Base-by-base conservation (phyloP, 2,888 invertebrate genomes). In the Agrotis clavis region DNA sequence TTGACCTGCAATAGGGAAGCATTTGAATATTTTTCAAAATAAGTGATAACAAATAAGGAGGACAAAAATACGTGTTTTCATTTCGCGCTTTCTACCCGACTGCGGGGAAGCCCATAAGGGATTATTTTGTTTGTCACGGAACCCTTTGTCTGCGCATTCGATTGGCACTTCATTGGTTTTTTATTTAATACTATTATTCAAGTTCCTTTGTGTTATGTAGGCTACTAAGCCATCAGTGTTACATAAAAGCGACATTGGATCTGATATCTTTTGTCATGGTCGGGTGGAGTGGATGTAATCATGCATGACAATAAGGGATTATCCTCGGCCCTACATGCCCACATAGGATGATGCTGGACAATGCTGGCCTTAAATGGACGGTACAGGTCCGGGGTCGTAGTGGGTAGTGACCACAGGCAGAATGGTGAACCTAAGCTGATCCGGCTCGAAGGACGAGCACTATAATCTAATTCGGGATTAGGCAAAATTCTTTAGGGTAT, bases 291-390 rank as follows among this genome's bases (percentile, higher is more conserved):
- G 73, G 41, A 62, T 62, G 61, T 79, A 71, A 75, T 79, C 74
- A 59, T 51, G 73, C 73, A 62, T 72, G 62, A 79, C 79, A 79
- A 72, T 74, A 79, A 54, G 61, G 73, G 74, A 79, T 75, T 75
- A 75, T 73, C 51, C 56, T 59, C 61, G 47, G 57, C 18, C 57
- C 56, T 47, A 57, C 48, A 41, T 41, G 41, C 41, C 41, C 41
- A 47, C 9, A 16, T 62, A 57, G 56, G 19, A 14, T 19, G 45
- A 47, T 57, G 35, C 25, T 79, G 79, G 47, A 79, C 73, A 62
- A 75, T 62, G 47, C 35, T 71, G 47, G 51, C 47, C 21, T 57
- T 57, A 57, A 78, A 57, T 51, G 35, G 47, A 25, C 19, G 77
- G 13, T 57, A 47, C 51, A 35, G n/a, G 2, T 35, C 51, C 57